Evolutionary conservation across 2,113 vertebrate species (phyloP).

Genomic region (Takifugu flavidus): DNA sequence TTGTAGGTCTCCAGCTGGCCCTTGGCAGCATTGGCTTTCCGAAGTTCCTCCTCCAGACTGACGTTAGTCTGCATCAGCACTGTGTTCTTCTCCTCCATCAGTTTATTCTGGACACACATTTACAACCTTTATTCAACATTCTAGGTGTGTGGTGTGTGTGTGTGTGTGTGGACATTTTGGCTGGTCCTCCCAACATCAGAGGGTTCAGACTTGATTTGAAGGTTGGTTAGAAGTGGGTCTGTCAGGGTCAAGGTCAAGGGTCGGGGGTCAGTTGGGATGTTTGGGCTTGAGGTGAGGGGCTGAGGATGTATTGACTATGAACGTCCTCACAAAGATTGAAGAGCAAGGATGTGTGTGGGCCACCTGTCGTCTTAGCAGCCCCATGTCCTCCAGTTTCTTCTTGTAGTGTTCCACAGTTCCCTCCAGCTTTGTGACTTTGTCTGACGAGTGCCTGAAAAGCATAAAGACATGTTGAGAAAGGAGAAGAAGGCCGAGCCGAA

Average conservation of each 20-base stretch:
- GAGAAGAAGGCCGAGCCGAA: not conserved
- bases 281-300: too few species aligned
- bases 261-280: too few species aligned
- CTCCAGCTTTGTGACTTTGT: conserved; percentile 96
- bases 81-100: conserved; percentile 96
- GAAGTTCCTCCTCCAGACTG: conserved; percentile 89
- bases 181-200: too few species aligned
- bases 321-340: too few species aligned
- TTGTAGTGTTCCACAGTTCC: conserved; percentile 95
- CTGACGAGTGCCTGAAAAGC: conserved; percentile 87
- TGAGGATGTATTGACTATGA: too few species aligned
- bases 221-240: too few species aligned
- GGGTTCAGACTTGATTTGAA: too few species aligned
- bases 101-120: conserved; percentile 76
- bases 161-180: not conserved
- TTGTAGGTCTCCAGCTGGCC: conserved; percentile 95
- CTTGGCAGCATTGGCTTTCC: conserved; percentile 89
- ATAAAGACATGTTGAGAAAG: not conserved
- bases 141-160: not conserved
- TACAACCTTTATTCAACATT: not conserved
- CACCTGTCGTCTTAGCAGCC: conserved; percentile 88
- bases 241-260: too few species aligned
- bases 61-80: conserved; percentile 93
- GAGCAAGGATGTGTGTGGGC: not conserved
- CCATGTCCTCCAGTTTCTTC: conserved; percentile 97